A percentile compares a stretch with the other conserved stretches of the same genome.
phyloP scores from a whole-genome alignment of 2,888 invertebrate species.

The Schrankia costaestrigalis region DNA sequence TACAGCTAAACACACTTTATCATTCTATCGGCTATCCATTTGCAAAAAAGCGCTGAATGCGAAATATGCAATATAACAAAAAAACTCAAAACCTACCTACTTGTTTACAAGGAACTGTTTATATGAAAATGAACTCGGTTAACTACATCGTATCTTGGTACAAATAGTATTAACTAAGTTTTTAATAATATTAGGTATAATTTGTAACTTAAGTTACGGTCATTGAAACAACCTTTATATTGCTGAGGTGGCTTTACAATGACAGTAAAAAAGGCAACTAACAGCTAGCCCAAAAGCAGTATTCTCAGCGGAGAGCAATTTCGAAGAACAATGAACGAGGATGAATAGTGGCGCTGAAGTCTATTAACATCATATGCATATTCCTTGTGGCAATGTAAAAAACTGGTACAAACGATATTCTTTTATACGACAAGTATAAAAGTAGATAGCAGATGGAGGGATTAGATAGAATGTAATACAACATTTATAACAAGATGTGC shows the following conservation, averaged over 20 bases:
- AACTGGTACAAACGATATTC: conserved; percentile 47
- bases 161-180: too few relatives aligned
- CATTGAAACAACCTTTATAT: too few relatives aligned
- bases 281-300: conserved; percentile 60
- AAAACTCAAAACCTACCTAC: too few relatives aligned
- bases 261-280: conserved; percentile 51
- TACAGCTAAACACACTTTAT: conserved; percentile 74
- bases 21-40: conserved; percentile 74
- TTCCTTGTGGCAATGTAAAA: conserved; percentile 56
- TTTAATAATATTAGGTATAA: too few relatives aligned
- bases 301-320: conserved; percentile 72
- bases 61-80: conserved; percentile 38
- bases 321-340: conserved; percentile 73
- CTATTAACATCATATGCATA: conserved; percentile 72
- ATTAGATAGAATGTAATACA: conserved; percentile 8
- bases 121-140: too few relatives aligned
- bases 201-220: too few relatives aligned
- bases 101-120: too few relatives aligned
- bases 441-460: too few relatives aligned
- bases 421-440: conserved; percentile 19
- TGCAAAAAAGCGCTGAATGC: conserved; percentile 59
- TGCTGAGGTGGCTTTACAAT: conserved; percentile 37
- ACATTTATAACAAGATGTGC: conserved; percentile 21
- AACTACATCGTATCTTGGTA: too few relatives aligned
- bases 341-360: conserved; percentile 70